phyloP scores from a whole-genome alignment of 2,888 invertebrate species.

The Leptopilina drosophilae region DNA sequence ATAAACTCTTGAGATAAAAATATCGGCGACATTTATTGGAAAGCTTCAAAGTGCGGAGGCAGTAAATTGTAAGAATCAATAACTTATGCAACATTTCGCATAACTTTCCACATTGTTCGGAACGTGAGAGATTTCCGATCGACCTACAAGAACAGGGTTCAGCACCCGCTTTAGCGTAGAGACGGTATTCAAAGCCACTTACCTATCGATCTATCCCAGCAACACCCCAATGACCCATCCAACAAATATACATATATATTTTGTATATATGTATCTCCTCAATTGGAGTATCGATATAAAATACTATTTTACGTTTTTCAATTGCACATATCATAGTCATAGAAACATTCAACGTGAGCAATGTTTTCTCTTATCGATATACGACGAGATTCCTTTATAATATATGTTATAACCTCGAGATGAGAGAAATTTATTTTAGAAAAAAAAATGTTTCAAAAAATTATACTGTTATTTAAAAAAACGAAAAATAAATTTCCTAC shows the following conservation, averaged over 20 bases:
- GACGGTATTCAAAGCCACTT: slow-evolving; percentile 27
- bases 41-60: slow-evolving; percentile 15
- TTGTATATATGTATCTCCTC: neutral
- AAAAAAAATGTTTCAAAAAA: too few relatives aligned
- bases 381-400: neutral
- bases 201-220: slow-evolving; percentile 12
- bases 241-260: slow-evolving; percentile 42
- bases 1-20: slow-evolving; percentile 32
- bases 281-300: slow-evolving; percentile 19
- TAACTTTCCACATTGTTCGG: slow-evolving; percentile 38
- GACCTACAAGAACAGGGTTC: slow-evolving; percentile 31
- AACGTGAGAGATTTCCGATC: slow-evolving; percentile 39
- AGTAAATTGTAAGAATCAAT: slow-evolving; percentile 36
- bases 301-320: slow-evolving; percentile 7
- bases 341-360: slow-evolving; percentile 1
- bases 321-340: slow-evolving; percentile 1
- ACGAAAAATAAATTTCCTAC: too few relatives aligned
- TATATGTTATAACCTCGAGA: neutral
- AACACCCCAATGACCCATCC: slow-evolving; percentile 21
- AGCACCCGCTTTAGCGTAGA: slow-evolving; percentile 20
- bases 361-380: neutral
- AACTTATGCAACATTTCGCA: slow-evolving; percentile 38
- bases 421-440: too few relatives aligned
- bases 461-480: too few relatives aligned
- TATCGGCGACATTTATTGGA: slow-evolving; percentile 27